Percentiles rank a stretch among this genome's conserved stretches.
phyloP scores from a whole-genome alignment of 2,797 vertebrate species.

The Molossus alvarezi region DNA sequence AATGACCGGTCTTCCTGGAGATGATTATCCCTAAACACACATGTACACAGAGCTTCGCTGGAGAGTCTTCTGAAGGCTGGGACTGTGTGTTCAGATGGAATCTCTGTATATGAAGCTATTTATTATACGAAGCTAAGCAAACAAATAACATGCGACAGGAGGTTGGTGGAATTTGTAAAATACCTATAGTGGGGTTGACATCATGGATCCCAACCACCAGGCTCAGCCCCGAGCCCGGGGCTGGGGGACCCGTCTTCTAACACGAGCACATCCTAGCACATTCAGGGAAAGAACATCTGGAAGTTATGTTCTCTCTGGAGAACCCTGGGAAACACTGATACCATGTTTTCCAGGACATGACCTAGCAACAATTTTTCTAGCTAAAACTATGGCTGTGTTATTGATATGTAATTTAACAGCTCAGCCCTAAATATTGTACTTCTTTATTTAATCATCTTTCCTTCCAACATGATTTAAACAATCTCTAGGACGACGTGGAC shows the following conservation, averaged over 20 bases:
- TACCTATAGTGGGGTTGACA: neutral
- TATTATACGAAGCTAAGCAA: conserved; percentile 72
- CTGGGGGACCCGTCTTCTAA: neutral
- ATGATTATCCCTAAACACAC: conserved; percentile 69
- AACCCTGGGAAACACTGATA: conserved; percentile 50
- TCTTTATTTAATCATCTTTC: neutral
- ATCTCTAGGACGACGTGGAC: neutral
- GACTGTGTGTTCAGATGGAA: conserved; percentile 64
- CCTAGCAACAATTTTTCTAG: conserved; percentile 47
- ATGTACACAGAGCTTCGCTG: conserved; percentile 59
- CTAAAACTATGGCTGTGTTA: conserved; percentile 33
- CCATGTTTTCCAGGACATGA: conserved; percentile 42
- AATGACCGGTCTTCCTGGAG: conserved; percentile 71
- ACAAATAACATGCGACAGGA: conserved; percentile 55
- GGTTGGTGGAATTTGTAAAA: conserved; percentile 48
- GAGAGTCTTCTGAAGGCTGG: conserved; percentile 67
- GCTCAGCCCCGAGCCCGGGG: neutral
- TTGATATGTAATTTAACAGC: conserved; percentile 9
- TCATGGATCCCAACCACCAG: neutral
- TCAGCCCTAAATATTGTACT: neutral
- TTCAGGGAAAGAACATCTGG: conserved; percentile 28
- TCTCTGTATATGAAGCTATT: conserved; percentile 69
- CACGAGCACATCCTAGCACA: neutral
- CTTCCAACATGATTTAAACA: neutral
- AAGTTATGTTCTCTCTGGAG: conserved; percentile 62